A percentile compares a stretch with the other conserved stretches of the same genome.
Conservation (phyloP, 2,113 vertebrate genomes). For the Picathartes gymnocephalus region DNA sequence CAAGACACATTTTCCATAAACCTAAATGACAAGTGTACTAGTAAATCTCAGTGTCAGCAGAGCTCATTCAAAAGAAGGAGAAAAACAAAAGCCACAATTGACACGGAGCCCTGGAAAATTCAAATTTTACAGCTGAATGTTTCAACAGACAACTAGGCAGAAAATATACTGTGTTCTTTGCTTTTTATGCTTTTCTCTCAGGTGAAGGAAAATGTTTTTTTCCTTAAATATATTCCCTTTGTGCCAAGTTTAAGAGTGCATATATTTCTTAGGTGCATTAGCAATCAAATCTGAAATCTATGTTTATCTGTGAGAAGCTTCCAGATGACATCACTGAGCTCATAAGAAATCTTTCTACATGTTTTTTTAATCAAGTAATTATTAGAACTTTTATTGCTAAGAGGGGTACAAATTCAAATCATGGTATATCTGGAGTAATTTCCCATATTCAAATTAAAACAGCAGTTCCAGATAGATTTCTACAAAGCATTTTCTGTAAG, state of each 20-base stretch:
- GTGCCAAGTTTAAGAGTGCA: neutral
- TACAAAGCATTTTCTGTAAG: neutral
- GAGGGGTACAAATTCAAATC: neutral
- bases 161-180: neutral
- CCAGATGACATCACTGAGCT: neutral
- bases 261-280: neutral
- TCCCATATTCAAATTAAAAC: neutral
- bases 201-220: neutral
- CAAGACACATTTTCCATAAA: neutral
- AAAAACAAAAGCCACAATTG: neutral
- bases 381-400: neutral
- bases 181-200: neutral
- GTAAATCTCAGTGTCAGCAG: neutral
- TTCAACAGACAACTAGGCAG: neutral
- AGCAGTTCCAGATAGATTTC: neutral
- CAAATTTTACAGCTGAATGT: neutral
- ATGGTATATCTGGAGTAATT: neutral
- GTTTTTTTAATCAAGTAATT: neutral
- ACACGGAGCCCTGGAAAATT: neutral
- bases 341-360: neutral
- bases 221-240: neutral
- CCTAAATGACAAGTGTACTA: neutral
- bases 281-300: neutral
- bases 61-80: neutral
- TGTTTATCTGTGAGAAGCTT: neutral